These are phyloP conservation scores for Struthio camelus DNA, from an alignment of 2,113 vertebrate species.

Conservation along the genomic window DNA sequence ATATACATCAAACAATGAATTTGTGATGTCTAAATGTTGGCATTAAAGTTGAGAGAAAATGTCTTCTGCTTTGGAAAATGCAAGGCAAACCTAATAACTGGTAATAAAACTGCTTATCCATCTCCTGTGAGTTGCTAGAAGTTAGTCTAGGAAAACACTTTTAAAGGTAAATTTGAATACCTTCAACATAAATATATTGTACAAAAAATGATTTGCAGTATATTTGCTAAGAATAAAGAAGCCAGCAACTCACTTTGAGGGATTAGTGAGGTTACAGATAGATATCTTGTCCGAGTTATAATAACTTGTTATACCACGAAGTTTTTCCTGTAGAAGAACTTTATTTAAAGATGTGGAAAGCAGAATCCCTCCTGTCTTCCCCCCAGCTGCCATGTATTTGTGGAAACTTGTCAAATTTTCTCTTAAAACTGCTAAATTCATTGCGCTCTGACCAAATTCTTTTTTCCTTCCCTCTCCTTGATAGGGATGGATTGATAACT, in stretches of 20 bases:
- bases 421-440: not conserved
- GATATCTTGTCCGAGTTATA: not conserved
- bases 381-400: not conserved
- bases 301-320: not conserved
- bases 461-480: not conserved
- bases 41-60: not conserved
- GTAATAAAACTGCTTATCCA: not conserved
- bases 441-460: not conserved
- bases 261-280: not conserved
- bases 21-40: not conserved
- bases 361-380: not conserved
- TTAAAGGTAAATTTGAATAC: not conserved
- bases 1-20: not conserved
- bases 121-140: not conserved
- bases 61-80: not conserved
- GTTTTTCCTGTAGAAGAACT: not conserved
- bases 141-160: not conserved
- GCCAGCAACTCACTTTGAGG: not conserved
- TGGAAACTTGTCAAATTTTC: not conserved
- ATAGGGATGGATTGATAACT: constrained; percentile 99
- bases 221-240: not conserved
- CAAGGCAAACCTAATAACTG: not conserved
- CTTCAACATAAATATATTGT: not conserved
- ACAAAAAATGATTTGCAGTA: not conserved
- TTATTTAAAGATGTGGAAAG: not conserved